Percentiles rank a stretch among this genome's conserved stretches.
These are phyloP conservation scores for Salvator merianae DNA, from an alignment of 2,113 vertebrate genomes.

Conservation along the genomic window DNA sequence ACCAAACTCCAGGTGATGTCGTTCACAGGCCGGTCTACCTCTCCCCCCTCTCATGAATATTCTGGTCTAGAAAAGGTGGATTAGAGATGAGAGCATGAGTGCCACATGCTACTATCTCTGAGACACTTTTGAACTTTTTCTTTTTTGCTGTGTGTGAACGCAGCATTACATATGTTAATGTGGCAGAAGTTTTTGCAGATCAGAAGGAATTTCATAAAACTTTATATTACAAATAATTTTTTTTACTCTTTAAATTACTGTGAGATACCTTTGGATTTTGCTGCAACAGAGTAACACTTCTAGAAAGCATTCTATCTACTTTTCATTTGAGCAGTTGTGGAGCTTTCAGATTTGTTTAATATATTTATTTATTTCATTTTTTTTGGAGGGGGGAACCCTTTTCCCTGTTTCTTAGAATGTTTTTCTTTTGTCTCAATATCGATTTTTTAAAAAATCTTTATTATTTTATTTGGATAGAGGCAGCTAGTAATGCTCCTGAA, in stretches of 20 bases:
- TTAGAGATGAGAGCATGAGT: too few relatives aligned
- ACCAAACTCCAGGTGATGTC: too few relatives aligned
- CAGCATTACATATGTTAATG: background rate
- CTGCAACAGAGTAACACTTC: background rate
- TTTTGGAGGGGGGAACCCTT: background rate
- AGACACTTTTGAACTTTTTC: too few relatives aligned
- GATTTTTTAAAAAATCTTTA: background rate
- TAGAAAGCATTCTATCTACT: background rate
- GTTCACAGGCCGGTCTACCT: too few relatives aligned
- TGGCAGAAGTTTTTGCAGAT: background rate
- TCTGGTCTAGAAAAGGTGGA: too few relatives aligned
- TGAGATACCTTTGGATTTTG: background rate
- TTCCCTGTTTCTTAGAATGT: background rate
- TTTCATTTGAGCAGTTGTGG: background rate
- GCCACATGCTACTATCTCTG: too few relatives aligned
- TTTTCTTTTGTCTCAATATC: conserved; percentile 15
- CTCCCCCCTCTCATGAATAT: too few relatives aligned
- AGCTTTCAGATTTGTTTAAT: background rate
- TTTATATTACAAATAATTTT: background rate
- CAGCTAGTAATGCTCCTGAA: background rate
- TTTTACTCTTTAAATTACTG: background rate
- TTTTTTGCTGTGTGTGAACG: too few relatives aligned
- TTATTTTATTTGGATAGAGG: background rate
- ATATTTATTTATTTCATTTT: too few relatives aligned
- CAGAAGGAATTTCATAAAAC: background rate